Evolutionary conservation across 1,140 invertebrate genomes (phyloP).

Genomic region (Drosophila nannoptera): DNA sequence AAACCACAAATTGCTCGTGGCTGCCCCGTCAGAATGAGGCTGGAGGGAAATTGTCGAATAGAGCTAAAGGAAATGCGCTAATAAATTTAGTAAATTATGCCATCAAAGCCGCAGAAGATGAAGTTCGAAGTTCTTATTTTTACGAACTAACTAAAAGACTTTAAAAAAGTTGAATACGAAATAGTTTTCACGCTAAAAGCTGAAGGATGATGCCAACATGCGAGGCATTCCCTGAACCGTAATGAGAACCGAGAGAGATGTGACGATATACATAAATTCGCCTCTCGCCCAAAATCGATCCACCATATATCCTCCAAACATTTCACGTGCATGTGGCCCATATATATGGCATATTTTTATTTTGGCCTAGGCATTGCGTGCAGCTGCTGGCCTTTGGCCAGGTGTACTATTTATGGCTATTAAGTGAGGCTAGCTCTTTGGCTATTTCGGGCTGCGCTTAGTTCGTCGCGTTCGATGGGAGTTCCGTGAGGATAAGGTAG

Average conservation of each 20-base stretch:
- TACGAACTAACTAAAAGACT: not conserved
- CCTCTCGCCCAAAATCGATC: no score
- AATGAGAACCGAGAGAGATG: no score
- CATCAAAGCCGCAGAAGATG: conserved; percentile 1
- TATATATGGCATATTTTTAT: conserved; percentile 53
- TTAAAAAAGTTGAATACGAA: not conserved
- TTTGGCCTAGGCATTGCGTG: conserved; percentile 48
- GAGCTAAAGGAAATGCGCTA: not conserved
- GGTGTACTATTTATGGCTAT: conserved; percentile 36
- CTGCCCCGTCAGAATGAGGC: conserved; percentile 6
- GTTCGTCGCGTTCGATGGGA: conserved; percentile 11
- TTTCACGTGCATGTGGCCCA: conserved; percentile 22
- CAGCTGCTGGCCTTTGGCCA: conserved; percentile 52
- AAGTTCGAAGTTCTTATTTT: not conserved
- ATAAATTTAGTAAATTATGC: conserved; percentile 19
- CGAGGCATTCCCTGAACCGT: no score
- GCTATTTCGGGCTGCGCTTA: conserved; percentile 26
- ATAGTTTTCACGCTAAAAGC: no score
- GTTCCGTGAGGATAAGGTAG: not conserved
- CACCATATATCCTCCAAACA: not conserved
- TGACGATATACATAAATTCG: no score
- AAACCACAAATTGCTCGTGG: conserved; percentile 27
- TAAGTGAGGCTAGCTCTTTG: conserved; percentile 3
- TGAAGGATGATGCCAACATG: no score
- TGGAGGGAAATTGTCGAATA: not conserved